Percentiles rank a stretch among this genome's conserved stretches.
Evolutionary conservation across 2,113 vertebrate genomes (phyloP).

Genomic region (Archocentrus centrarchus): DNA sequence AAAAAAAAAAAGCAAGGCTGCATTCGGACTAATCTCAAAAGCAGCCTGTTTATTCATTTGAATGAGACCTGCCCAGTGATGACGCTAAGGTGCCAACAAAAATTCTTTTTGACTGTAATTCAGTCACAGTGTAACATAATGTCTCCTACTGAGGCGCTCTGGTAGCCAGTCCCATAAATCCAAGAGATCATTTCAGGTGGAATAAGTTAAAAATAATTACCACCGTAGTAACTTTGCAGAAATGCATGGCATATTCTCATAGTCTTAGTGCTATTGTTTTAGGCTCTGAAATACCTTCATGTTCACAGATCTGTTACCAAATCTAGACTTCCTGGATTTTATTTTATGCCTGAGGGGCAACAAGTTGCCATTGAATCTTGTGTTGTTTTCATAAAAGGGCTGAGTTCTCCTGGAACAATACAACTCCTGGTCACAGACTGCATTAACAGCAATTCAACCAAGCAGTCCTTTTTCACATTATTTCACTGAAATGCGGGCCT

Average conservation of each 20-base stretch:
- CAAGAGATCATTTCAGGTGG: not conserved
- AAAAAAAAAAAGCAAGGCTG: not conserved
- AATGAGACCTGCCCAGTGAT: not conserved
- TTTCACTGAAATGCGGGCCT: not conserved
- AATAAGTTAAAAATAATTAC: not conserved
- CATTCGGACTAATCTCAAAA: not conserved
- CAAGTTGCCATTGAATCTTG: not conserved
- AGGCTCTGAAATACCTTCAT: conserved; percentile 1
- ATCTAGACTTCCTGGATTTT: conserved; percentile 5
- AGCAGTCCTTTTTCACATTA: not conserved
- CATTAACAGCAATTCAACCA: not conserved
- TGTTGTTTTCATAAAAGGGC: not conserved
- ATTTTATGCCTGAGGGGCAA: not conserved
- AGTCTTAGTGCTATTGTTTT: not conserved
- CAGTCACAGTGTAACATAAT: not conserved
- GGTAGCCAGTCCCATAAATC: not conserved
- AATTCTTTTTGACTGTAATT: not conserved
- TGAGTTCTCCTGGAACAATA: not conserved
- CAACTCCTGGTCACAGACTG: not conserved
- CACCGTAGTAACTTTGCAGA: not conserved
- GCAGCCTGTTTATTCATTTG: not conserved
- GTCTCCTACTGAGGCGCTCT: not conserved
- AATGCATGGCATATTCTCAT: not conserved
- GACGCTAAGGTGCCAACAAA: not conserved
- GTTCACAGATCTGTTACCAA: conserved; percentile 1